phyloP scores from a whole-genome alignment of 2,113 vertebrate species.

The Periophthalmus modestus region DNA sequence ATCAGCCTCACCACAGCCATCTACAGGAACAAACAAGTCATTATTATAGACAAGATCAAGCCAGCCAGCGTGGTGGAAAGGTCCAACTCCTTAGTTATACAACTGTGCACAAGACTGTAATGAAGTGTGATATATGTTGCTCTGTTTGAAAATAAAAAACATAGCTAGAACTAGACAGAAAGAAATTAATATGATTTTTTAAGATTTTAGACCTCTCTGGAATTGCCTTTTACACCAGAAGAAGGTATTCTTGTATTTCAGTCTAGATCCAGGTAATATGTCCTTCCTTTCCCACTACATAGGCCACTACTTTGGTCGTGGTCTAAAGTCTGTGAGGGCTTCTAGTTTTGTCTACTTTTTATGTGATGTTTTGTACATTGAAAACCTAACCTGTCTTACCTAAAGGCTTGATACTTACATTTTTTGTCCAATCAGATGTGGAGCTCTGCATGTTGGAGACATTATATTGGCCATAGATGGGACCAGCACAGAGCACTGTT shows the following conservation, averaged over 20 bases:
- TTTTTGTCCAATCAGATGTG: conserved; percentile 78
- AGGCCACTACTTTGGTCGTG: no score
- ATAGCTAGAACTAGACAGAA: no score
- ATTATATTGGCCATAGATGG: conserved; percentile 93
- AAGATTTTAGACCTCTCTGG: no score
- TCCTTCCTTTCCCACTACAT: no score
- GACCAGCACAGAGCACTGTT: conserved; percentile 91
- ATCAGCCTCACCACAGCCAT: conserved; percentile 83
- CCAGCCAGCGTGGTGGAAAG: conserved; percentile 94
- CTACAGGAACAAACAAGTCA: conserved; percentile 89
- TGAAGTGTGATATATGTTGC: neutral
- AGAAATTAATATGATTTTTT: no score
- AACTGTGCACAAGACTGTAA: neutral
- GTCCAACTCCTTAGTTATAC: conserved; percentile 64
- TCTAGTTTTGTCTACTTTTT: no score
- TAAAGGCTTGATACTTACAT: neutral
- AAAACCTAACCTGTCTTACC: neutral
- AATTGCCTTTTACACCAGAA: no score
- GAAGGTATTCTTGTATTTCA: no score
- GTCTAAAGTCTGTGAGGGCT: no score
- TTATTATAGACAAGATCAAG: conserved; percentile 94
- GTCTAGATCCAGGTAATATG: no score
- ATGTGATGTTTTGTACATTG: neutral
- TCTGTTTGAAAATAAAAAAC: no score
- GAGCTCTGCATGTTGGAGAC: conserved; percentile 87